Evolutionary conservation across 2,888 invertebrate species (phyloP).

Genomic region (Leptopilina syphax): DNA sequence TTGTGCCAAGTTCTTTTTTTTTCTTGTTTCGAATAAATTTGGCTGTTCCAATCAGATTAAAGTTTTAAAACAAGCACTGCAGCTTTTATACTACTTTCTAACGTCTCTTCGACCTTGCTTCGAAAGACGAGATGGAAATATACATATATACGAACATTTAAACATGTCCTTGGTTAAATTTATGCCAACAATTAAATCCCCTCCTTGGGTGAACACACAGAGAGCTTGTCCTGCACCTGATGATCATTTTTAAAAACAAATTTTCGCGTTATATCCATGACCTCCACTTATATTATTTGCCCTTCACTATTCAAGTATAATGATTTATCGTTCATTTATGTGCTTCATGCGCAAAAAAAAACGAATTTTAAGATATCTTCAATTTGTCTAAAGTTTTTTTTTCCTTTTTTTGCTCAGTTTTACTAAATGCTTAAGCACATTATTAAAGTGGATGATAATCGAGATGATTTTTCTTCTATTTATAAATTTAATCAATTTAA

Average conservation of each 20-base stretch:
- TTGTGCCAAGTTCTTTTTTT: neutral
- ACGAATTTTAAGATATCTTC: too few relatives aligned
- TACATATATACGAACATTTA: conserved; percentile 9
- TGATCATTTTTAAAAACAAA: conserved; percentile 44
- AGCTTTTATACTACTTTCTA: conserved; percentile 45
- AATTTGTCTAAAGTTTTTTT: too few relatives aligned
- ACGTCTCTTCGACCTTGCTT: conserved; percentile 44
- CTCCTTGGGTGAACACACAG: conserved; percentile 45
- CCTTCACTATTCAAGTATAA: neutral
- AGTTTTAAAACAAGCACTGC: conserved; percentile 18
- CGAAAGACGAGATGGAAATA: conserved; percentile 47
- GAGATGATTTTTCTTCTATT: too few relatives aligned
- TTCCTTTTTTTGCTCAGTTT: too few relatives aligned
- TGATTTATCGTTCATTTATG: neutral
- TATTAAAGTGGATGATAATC: too few relatives aligned
- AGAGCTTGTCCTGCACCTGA: conserved; percentile 49
- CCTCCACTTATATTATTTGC: conserved; percentile 7
- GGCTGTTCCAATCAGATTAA: conserved; percentile 38
- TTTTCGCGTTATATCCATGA: conserved; percentile 22
- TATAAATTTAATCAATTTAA: too few relatives aligned
- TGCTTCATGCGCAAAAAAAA: neutral
- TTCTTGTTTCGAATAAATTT: conserved; percentile 10
- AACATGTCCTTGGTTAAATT: conserved; percentile 52
- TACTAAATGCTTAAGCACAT: too few relatives aligned
- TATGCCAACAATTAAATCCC: conserved; percentile 57